Conservation (phyloP, 2,113 vertebrate genomes). For the Laticauda laticaudata region DNA sequence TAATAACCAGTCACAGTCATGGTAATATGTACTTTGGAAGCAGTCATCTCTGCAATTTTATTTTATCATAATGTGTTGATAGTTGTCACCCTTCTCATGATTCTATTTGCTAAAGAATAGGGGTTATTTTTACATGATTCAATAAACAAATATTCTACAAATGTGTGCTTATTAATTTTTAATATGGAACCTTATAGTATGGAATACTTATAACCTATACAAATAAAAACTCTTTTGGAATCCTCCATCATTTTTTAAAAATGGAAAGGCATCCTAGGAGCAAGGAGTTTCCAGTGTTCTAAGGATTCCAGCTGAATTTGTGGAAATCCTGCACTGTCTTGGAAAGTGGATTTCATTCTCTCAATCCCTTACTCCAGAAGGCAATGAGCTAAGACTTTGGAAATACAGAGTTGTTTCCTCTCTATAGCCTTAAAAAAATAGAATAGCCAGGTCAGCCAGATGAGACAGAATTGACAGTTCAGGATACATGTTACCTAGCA, state of each 20-base stretch:
- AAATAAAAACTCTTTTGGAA: not conserved
- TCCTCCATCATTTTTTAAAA: not conserved
- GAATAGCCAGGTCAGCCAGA: not conserved
- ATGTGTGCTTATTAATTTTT: not conserved
- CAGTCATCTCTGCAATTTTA: not conserved
- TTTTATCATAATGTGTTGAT: not conserved
- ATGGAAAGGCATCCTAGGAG: not conserved
- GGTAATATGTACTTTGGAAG: not conserved
- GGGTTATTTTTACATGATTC: not conserved
- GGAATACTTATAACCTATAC: not conserved
- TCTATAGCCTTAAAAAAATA: not conserved
- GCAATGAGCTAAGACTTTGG: not conserved
- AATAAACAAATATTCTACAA: not conserved
- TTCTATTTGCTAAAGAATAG: not conserved
- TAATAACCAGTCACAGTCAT: not conserved
- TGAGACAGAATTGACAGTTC: not conserved
- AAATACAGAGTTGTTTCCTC: not conserved
- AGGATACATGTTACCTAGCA: not conserved
- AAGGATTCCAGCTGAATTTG: slow-evolving; percentile 13
- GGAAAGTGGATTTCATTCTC: not conserved
- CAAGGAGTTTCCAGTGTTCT: not conserved
- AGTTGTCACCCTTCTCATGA: not conserved
- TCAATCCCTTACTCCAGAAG: not conserved
- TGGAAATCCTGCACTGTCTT: not conserved
- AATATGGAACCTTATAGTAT: not conserved